A percentile compares a stretch with the other conserved stretches of the same genome.
These are phyloP conservation scores for Halcyon smyrnensis DNA, from an alignment of 2,797 vertebrate genomes.

Conservation along the genomic window DNA sequence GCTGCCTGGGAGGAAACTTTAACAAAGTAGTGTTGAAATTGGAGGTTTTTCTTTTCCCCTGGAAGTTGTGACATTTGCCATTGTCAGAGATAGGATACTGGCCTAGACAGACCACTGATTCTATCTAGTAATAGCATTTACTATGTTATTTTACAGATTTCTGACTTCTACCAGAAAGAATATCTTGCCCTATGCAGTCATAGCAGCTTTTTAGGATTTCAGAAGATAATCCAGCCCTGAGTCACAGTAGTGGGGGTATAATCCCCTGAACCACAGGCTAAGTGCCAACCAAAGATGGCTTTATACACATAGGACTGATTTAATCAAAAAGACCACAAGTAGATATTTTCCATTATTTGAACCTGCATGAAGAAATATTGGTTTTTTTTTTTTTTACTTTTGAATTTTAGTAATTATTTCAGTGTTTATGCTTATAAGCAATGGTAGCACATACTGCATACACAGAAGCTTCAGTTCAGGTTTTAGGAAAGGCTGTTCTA, in stretches of 20 bases:
- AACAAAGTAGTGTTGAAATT: neutral
- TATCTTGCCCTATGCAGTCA: neutral
- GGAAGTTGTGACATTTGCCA: neutral
- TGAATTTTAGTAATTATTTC: neutral
- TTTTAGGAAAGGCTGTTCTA: neutral
- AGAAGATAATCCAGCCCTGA: constrained; percentile 13
- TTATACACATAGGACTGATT: neutral
- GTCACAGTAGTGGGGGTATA: neutral
- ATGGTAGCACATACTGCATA: neutral
- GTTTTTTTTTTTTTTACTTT: neutral
- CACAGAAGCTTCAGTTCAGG: neutral
- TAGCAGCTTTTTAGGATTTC: constrained; percentile 7
- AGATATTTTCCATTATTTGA: neutral
- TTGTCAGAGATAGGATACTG: neutral
- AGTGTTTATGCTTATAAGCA: neutral
- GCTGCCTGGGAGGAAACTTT: neutral
- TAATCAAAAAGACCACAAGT: neutral
- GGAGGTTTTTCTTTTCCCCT: neutral
- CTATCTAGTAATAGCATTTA: neutral
- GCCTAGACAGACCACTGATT: neutral
- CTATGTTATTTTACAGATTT: neutral
- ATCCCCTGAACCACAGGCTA: neutral
- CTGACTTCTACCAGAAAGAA: constrained; percentile 2
- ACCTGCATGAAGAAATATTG: neutral
- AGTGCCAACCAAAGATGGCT: neutral